Evolutionary conservation across 2,797 vertebrate species (phyloP).

Genomic region (Spizella passerina): DNA sequence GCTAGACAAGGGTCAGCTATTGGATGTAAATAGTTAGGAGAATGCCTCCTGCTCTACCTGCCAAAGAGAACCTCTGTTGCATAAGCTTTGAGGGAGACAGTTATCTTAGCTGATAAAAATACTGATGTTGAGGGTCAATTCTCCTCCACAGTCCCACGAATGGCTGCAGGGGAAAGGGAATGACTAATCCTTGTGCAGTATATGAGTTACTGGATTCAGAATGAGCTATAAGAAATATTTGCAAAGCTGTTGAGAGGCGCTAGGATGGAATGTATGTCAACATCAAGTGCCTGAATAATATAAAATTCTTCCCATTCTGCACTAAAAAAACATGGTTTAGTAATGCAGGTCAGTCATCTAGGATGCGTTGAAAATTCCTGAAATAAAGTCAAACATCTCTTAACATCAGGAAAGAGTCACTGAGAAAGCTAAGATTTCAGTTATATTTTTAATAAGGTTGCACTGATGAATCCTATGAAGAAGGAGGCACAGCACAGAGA

Average conservation of each 20-base stretch:
- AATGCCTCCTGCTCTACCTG: constrained; percentile 44
- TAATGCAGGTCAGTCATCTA: neutral
- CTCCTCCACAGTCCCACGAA: neutral
- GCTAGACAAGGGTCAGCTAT: constrained; percentile 11
- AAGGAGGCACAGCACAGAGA: neutral
- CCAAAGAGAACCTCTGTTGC: constrained; percentile 51
- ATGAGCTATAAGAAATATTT: neutral
- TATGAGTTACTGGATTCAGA: neutral
- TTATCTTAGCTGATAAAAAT: neutral
- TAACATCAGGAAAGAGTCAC: neutral
- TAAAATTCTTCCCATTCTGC: neutral
- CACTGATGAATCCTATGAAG: neutral
- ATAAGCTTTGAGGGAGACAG: neutral
- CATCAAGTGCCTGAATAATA: constrained; percentile 58
- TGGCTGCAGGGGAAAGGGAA: neutral
- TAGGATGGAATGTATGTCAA: constrained; percentile 47
- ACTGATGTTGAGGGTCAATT: neutral
- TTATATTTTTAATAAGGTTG: neutral
- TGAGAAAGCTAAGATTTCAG: neutral
- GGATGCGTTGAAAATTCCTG: neutral
- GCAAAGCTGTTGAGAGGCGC: constrained; percentile 19
- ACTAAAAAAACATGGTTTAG: neutral
- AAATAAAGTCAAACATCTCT: neutral
- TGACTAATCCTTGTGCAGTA: constrained; percentile 6
- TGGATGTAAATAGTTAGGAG: constrained; percentile 44